Evolutionary conservation across 2,888 invertebrate genomes (phyloP).

Genomic region (Phasia obesa): DNA sequence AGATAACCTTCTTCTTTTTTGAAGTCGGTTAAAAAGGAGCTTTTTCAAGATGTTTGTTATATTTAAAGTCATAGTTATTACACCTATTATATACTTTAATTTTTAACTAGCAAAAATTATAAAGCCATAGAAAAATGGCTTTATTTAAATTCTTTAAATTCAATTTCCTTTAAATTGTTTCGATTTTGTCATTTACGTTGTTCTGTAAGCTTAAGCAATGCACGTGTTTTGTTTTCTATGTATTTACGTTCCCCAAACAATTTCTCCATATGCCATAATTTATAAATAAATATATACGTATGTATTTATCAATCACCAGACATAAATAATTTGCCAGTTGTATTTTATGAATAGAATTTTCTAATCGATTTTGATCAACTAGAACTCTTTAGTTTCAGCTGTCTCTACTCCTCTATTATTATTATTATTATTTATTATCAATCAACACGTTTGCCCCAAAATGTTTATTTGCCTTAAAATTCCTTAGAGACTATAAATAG

Average conservation of each 20-base stretch:
- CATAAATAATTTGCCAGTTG: background rate
- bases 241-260: background rate
- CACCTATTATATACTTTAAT: too few species aligned
- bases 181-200: too few species aligned
- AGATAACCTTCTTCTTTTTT: too few species aligned
- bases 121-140: too few species aligned
- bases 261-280: constrained; percentile 7
- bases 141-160: too few species aligned
- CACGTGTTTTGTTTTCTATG: constrained; percentile 11
- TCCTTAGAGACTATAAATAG: constrained; percentile 23
- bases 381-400: background rate
- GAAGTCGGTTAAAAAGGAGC: too few species aligned
- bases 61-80: too few species aligned
- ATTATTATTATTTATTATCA: too few species aligned
- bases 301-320: background rate
- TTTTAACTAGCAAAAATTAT: too few species aligned
- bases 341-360: background rate
- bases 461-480: constrained; percentile 6
- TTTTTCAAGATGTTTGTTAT: too few species aligned
- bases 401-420: background rate
- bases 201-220: too few species aligned
- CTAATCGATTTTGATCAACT: background rate
- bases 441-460: background rate
- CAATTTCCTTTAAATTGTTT: too few species aligned
- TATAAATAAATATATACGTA: background rate